Evolutionary conservation across 2,888 invertebrate genomes (phyloP), one percentile per base, ranked within the genome.

Genomic region (Melieria picta): DNA sequence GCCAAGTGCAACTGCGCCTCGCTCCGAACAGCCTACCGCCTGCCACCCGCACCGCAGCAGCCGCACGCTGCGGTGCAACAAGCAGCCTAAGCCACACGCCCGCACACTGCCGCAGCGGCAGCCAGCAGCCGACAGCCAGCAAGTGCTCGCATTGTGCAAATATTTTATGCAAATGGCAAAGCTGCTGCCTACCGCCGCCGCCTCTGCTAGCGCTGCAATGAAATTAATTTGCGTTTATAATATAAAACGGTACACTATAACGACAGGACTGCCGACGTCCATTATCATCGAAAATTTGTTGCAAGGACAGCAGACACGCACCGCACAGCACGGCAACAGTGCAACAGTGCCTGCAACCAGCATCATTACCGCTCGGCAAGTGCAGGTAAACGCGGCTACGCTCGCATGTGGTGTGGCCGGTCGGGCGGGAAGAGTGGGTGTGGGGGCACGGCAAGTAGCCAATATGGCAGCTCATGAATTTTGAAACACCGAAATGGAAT

Each of bases 201-300:
- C 42, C 43, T 48, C 55, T 60, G 75, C 78, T 79, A 80, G 79
- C 78, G 80, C 81, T 82, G 80, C 80, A 81, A 82, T 80, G 81
- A 81, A 81, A 81, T 81, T 81, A 81, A 81, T 81, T 81, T 81
- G 82, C 81, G 82, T 81, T 81, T 82, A 81, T 81, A 82, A 81
- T 82, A 82, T 80, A 73, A 75, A 71, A 67, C 63, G 30, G 30
- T 30, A 30, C 30, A 30, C 30, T 30, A 30, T 30, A 30, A 30
- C 30, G 30, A 42, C 13, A 30, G 7, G 7, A 56, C 43, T 11
- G 30, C 30, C 30, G 30, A 30, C 30, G 30, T 30, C 30, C 30
- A 30, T 30, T 30, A 30, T 30, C 30, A 30, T 30, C 30, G 30
- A 30, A 30, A 30, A 30, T 30, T 30, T 30, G 30, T 30, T 30